These are phyloP conservation scores for Serrognathus titanus DNA, from an alignment of 2,888 invertebrate species.

Conservation along the genomic window DNA sequence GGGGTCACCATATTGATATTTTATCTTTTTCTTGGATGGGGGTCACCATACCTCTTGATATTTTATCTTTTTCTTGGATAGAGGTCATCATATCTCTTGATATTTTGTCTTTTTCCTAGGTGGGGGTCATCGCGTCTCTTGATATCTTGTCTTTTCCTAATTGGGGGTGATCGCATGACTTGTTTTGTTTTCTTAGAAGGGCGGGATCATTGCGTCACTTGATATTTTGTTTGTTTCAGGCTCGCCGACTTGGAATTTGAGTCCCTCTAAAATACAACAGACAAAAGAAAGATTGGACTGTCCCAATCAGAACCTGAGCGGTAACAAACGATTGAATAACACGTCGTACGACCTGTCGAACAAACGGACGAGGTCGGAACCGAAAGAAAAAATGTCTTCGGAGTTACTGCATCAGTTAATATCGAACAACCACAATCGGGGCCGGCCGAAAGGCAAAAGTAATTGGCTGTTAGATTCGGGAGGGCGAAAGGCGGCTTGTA, in stretches of 20 bases:
- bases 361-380: slow-evolving; percentile 40
- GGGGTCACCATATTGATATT: too few relatives aligned
- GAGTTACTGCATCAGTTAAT: slow-evolving; percentile 61
- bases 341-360: slow-evolving; percentile 35
- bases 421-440: slow-evolving; percentile 47
- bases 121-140: too few relatives aligned
- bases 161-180: too few relatives aligned
- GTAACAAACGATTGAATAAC: slow-evolving; percentile 31
- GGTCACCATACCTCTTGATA: too few relatives aligned
- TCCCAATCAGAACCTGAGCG: slow-evolving; percentile 1
- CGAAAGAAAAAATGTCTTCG: slow-evolving; percentile 47
- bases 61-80: too few relatives aligned
- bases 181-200: not conserved
- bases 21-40: too few relatives aligned
- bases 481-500: slow-evolving; percentile 44
- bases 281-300: slow-evolving; percentile 21
- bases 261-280: slow-evolving; percentile 14
- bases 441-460: slow-evolving; percentile 42
- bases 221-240: slow-evolving; percentile 20
- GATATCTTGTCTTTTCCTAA: too few relatives aligned
- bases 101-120: too few relatives aligned
- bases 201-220: not conserved
- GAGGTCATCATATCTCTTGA: too few relatives aligned
- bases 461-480: slow-evolving; percentile 45
- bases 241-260: slow-evolving; percentile 23